A percentile compares a stretch with the other conserved stretches of the same genome.
Evolutionary conservation across 2,888 invertebrate genomes (phyloP).

Genomic region (Notodromas monacha): DNA sequence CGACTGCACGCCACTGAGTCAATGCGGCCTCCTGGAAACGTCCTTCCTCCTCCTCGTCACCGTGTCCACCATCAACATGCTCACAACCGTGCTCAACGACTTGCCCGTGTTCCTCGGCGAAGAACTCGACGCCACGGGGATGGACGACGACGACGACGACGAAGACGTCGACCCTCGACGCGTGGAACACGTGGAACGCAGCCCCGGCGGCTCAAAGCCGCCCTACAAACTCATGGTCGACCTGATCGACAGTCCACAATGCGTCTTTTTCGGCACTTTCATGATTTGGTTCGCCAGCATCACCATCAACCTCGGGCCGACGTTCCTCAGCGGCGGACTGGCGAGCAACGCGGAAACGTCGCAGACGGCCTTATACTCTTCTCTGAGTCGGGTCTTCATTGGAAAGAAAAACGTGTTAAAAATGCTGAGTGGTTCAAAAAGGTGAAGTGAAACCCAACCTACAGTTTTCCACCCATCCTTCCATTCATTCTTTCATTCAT

Average conservation of each 20-base stretch:
- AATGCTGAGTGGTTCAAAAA: too few species aligned
- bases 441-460: too few species aligned
- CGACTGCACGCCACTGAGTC: slow-evolving; percentile 46
- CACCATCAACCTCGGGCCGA: slow-evolving; percentile 59
- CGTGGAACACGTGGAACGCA: slow-evolving; percentile 27
- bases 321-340: slow-evolving; percentile 45
- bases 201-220: too few species aligned
- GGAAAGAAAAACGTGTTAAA: too few species aligned
- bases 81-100: slow-evolving; percentile 43
- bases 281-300: slow-evolving; percentile 80
- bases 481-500: too few species aligned
- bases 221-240: too few species aligned
- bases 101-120: slow-evolving; percentile 43
- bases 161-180: slow-evolving; percentile 10
- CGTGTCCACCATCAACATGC: slow-evolving; percentile 61
- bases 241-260: slow-evolving; percentile 58
- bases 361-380: slow-evolving; percentile 50
- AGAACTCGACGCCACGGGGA: too few species aligned
- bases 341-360: slow-evolving; percentile 30
- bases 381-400: too few species aligned
- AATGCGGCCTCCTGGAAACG: slow-evolving; percentile 55
- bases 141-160: too few species aligned
- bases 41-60: slow-evolving; percentile 58
- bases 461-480: too few species aligned
- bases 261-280: slow-evolving; percentile 58